These are phyloP conservation scores for Andrena marginata DNA, from an alignment of 2,888 invertebrate genomes.

Conservation along the genomic window DNA sequence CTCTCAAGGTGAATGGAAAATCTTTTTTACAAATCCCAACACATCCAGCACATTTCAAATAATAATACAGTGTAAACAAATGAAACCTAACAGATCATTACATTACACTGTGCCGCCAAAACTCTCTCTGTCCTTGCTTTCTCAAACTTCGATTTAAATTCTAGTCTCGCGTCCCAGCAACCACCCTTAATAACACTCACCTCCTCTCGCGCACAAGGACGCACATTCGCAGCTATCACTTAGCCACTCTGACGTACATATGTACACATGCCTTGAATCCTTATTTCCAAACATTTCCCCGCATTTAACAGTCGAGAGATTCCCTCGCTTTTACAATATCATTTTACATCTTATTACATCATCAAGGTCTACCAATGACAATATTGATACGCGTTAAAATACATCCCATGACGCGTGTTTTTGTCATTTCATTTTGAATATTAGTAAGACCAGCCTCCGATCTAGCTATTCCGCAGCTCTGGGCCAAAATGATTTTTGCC, in stretches of 20 bases:
- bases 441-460: not conserved
- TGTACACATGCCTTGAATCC: not conserved
- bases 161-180: no score
- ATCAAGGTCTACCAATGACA: not conserved
- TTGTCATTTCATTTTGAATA: not conserved
- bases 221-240: not conserved
- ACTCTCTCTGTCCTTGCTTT: no score
- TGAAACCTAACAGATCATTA: no score
- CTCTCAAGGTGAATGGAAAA: no score
- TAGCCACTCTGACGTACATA: not conserved
- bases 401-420: not conserved
- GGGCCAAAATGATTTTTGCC: no score
- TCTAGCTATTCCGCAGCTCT: no score
- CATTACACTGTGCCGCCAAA: no score
- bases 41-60: no score
- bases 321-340: not conserved
- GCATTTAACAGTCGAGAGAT: not conserved
- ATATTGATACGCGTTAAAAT: not conserved
- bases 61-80: no score
- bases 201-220: not conserved
- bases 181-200: no score
- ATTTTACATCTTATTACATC: constrained; percentile 3
- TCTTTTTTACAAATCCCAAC: no score
- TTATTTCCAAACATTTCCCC: not conserved
- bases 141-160: no score